A percentile compares a stretch with the other conserved stretches of the same genome.
Evolutionary conservation across 2,113 vertebrate genomes (phyloP).

Genomic region (Ciconia stormi): DNA sequence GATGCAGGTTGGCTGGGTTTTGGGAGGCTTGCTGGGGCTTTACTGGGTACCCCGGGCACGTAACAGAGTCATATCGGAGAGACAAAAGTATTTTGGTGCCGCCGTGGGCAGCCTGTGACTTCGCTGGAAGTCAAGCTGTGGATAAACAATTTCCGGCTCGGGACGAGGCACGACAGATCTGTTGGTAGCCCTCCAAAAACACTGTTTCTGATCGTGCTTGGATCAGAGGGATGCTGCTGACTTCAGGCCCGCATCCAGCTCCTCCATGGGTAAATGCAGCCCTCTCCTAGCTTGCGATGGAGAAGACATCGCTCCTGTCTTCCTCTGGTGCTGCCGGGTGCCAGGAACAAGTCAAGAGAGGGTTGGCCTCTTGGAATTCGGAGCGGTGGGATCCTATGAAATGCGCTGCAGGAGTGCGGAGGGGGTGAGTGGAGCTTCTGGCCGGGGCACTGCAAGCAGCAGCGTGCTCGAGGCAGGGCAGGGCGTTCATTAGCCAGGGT

Average conservation of each 20-base stretch:
- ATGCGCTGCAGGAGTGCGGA: not conserved
- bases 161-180: not conserved
- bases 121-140: not conserved
- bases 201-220: not conserved
- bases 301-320: not conserved
- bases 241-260: not conserved
- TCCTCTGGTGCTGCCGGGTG: not conserved
- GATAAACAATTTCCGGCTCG: not conserved
- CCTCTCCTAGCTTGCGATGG: not conserved
- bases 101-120: fast-evolving
- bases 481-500: not conserved
- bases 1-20: not conserved
- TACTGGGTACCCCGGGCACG: fast-evolving
- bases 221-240: not conserved
- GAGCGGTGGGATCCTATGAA: fast-evolving
- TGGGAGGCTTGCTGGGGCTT: not conserved
- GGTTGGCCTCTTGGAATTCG: not conserved
- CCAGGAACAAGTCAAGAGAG: not conserved
- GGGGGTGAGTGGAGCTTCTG: not conserved
- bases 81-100: fast-evolving
- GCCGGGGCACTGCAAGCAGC: fast-evolving
- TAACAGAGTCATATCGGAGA: not conserved
- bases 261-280: not conserved
- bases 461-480: not conserved
- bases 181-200: not conserved